Evolutionary conservation across 2,888 invertebrate genomes (phyloP).

Genomic region (Nematopogon swammerdamellus): DNA sequence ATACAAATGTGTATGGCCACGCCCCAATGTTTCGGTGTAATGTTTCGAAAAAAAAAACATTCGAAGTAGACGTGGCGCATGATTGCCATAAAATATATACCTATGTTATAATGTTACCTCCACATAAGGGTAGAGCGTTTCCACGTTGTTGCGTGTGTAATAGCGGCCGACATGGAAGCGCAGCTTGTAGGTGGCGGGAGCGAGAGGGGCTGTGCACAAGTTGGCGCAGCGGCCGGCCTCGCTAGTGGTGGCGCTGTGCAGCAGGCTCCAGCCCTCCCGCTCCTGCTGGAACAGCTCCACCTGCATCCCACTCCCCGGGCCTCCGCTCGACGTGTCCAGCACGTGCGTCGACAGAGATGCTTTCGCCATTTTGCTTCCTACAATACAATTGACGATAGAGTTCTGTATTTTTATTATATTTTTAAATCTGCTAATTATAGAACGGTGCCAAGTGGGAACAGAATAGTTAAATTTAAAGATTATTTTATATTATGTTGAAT

Average conservation of each 20-base stretch:
- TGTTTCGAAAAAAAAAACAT: too few relatives aligned
- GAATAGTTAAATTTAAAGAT: too few relatives aligned
- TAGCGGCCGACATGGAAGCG: slow-evolving; percentile 72
- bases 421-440: too few relatives aligned
- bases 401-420: too few relatives aligned
- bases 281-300: slow-evolving; percentile 66
- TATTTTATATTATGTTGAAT: too few relatives aligned
- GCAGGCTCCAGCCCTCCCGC: slow-evolving; percentile 63
- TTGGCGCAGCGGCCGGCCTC: slow-evolving; percentile 64
- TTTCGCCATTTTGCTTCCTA: too few relatives aligned
- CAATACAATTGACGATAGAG: too few relatives aligned
- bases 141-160: slow-evolving; percentile 56
- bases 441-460: too few relatives aligned
- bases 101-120: slow-evolving; percentile 64
- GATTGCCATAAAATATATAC: background rate
- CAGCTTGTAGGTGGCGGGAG: slow-evolving; percentile 66
- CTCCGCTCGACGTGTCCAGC: slow-evolving; percentile 67
- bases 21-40: too few relatives aligned
- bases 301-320: slow-evolving; percentile 62
- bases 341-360: slow-evolving; percentile 71
- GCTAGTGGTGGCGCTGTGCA: slow-evolving; percentile 62
- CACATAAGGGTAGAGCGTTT: slow-evolving; percentile 72
- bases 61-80: too few relatives aligned
- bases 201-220: slow-evolving; percentile 57
- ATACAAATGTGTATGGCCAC: too few relatives aligned